Base-by-base conservation (phyloP, 1,140 invertebrate species). In the Nylanderia fulva region DNA sequence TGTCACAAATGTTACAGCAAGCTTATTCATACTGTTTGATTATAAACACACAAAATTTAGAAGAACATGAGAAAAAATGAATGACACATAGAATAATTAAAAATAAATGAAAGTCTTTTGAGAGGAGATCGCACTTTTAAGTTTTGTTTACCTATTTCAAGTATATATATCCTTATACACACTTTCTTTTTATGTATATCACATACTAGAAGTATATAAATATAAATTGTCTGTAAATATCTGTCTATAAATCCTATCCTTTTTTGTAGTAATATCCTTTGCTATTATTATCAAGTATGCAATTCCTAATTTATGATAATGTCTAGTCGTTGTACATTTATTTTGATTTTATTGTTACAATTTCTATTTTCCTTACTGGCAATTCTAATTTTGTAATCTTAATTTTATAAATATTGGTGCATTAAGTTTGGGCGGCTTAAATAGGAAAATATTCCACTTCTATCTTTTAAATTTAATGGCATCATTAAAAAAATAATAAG, bases 1-100 rank as follows among this genome's bases (percentile, higher is more conserved):
- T 45, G 21, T 39, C 15, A 69, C 27, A 72, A 58, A 15, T 56
- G 63, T 71, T 84, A 42, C 27, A 27, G 24, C 56, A 56, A 6
- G 27, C 63, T 66, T 66, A 64, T 66, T 66, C 72, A 84, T 85
- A 66, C 33, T 64, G 36, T 8, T 24, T 13, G 18, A 76, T 56
- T 63, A 58, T 29, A 72, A 76, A 36, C 13, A 68, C 42, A 77
- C 56, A 60, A 52, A 58, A 87, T 77, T 88, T 84, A 85, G 60
- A 56, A 87, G 52, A 5, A 68, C 39, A 27, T 13, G n/a, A 61
- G 54, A 87, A 75, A 86, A 86, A 66, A 52, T 74, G 63, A 88
- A 79, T 36, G 29, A 79, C 52, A 66, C 61, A 66, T n/a, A 24
- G 13, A 27, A 77, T 36, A 13, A 48, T 68, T 66, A 71, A 63